Evolutionary conservation across 1,140 invertebrate species (phyloP), one percentile per base, ranked within the genome.

Genomic region (Drosophila ironensis): DNA sequence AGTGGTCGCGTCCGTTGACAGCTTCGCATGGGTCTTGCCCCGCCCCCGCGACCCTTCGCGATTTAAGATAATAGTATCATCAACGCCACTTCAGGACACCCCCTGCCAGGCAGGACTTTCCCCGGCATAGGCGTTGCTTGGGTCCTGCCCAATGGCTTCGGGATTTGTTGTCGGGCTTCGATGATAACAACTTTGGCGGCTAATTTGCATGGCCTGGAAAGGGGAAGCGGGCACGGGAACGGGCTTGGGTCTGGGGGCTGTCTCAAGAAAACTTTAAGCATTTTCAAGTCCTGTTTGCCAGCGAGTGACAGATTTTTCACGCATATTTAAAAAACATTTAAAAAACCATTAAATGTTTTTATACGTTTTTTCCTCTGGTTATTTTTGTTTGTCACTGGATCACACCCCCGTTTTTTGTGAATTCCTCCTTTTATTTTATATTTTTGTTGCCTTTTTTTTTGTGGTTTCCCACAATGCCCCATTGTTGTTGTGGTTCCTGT

Each of bases 21-120:
- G 81, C 77, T 72, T 56, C 45, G 54, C 59, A 28, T 50, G 52
- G 72, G 56, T 60, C 64, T 68, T 33, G 24, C 47, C 53, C 25
- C 40, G 24, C 42, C n/a, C n/a, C n/a, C n/a, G n/a, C n/a, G n/a
- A n/a, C n/a, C 48, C 42, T 44, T 41, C 74, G 78, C 78, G 82
- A 87, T 89, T 66, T 87, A 74, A 89, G 87, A 89, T 89, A 89
- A 89, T 89, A 81, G 87, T 82, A 89, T 89, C 87, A 89, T 89
- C 87, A 88, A 86, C 87, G 68, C 80, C 80, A 71, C 66, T 47
- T 42, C 57, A 54, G 48, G 22, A 51, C 56, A 19, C 41, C 37
- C 28, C 40, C 11, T 54, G 4, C 72, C 71, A 14, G 60, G 56
- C 54, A 61, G 72, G 50, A 56, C 53, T 67, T 59, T 71, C 33